Conservation (phyloP, 2,113 vertebrate species). For the Chlorodrepanis virens region DNA sequence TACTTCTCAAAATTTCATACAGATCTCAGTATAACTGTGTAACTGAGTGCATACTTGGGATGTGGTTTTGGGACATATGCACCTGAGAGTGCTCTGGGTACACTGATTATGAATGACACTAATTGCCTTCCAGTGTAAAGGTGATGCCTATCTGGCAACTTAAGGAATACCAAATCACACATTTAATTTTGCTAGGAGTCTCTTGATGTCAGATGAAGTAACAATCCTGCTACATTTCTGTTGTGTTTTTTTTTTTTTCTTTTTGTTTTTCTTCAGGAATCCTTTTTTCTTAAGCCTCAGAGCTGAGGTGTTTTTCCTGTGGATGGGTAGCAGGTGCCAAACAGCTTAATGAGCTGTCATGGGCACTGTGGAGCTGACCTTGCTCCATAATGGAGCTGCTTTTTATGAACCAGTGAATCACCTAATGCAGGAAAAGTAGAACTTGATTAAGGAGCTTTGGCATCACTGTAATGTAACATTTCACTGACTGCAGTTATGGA, state of each 20-base stretch:
- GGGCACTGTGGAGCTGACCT: not conserved
- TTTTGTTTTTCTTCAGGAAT: not conserved
- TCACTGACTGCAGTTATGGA: not conserved
- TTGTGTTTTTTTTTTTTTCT: not conserved
- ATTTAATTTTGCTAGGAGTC: not conserved
- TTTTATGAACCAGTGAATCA: constrained; percentile 3
- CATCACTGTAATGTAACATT: not conserved
- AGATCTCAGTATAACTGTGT: not conserved
- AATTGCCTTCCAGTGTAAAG: not conserved
- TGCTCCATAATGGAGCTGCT: not conserved
- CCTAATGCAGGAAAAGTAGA: not conserved
- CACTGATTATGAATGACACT: not conserved
- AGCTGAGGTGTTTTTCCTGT: not conserved
- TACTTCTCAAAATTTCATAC: not conserved
- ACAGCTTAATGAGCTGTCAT: constrained; percentile 22
- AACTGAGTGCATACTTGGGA: not conserved
- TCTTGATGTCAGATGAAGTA: not conserved
- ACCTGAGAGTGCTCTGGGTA: not conserved
- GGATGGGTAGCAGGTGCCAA: not conserved
- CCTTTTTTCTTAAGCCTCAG: not conserved
- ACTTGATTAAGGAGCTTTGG: not conserved
- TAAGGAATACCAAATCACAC: not conserved
- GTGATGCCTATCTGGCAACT: not conserved
- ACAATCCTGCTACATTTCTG: not conserved
- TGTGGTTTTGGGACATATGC: not conserved